Percentiles rank a stretch among this genome's conserved stretches.
These are phyloP conservation scores for Drosophila bipectinata DNA, from an alignment of 1,140 invertebrate genomes.

Conservation along the genomic window DNA sequence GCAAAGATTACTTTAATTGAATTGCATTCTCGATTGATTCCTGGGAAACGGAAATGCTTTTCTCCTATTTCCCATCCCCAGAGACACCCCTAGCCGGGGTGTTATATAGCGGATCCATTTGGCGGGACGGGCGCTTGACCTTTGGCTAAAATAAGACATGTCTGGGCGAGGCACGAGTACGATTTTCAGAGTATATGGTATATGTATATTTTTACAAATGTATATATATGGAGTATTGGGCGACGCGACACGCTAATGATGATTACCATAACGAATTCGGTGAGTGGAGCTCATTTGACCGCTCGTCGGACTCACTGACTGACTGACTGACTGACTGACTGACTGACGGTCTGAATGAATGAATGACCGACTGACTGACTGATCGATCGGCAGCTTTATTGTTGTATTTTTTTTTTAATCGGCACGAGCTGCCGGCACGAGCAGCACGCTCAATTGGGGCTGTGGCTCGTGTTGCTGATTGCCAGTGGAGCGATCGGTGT, in stretches of 20 bases:
- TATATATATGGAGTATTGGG: not conserved
- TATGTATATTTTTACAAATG: not conserved
- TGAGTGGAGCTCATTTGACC: constrained; percentile 41
- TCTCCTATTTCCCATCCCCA: constrained; percentile 24
- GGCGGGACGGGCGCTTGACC: constrained; percentile 51
- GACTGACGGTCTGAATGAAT: constrained; percentile 2
- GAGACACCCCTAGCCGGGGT: constrained; percentile 19
- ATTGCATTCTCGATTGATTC: constrained; percentile 25
- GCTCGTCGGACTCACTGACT: constrained; percentile 22
- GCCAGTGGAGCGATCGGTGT: constrained; percentile 29
- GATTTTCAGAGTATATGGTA: not conserved
- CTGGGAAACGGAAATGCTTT: constrained; percentile 73
- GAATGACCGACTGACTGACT: constrained; percentile 21
- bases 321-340: constrained; percentile 19
- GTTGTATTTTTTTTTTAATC: constrained; percentile 14
- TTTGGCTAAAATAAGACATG: constrained; percentile 67
- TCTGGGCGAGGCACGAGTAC: constrained; percentile 48
- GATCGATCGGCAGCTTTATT: constrained; percentile 29
- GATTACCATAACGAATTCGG: constrained; percentile 74
- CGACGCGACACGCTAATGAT: constrained; percentile 58
- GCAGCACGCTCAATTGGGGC: constrained; percentile 77
- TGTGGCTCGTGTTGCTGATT: constrained; percentile 72
- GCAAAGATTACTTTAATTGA: constrained; percentile 42
- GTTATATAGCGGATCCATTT: constrained; percentile 40
- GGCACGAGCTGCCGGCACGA: constrained; percentile 69